Conservation (phyloP, 2,113 vertebrate species). For the Glaucidium brasilianum region DNA sequence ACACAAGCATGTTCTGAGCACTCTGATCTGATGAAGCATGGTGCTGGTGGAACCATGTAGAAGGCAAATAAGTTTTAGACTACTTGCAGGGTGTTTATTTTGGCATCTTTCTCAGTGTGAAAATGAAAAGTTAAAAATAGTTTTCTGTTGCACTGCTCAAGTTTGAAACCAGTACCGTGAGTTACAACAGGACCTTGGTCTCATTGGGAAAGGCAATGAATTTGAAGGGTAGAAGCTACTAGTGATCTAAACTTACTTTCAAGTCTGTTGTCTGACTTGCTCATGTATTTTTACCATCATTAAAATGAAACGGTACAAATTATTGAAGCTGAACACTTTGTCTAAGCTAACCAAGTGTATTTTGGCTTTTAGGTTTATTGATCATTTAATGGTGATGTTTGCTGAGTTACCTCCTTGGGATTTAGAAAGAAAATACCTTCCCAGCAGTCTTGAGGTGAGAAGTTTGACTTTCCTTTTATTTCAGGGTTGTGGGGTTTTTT, state of each 20-base stretch:
- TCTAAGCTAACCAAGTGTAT: background rate
- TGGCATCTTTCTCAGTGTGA: background rate
- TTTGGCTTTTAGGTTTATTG: conserved; percentile 82
- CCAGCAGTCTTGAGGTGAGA: conserved; percentile 85
- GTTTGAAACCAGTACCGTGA: background rate
- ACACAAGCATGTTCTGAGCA: background rate
- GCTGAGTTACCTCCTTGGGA: conserved; percentile 92
- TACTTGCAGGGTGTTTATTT: background rate
- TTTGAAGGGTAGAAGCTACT: background rate
- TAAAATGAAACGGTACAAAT: background rate
- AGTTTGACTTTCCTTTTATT: background rate
- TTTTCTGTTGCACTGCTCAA: background rate
- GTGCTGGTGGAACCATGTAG: background rate
- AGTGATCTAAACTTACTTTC: background rate
- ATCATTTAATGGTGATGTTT: conserved; percentile 93
- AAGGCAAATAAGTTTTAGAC: background rate
- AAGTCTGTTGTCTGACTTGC: background rate
- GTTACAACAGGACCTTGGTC: background rate
- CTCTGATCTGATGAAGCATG: background rate
- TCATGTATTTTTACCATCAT: background rate
- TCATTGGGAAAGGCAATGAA: background rate
- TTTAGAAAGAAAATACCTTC: conserved; percentile 84
- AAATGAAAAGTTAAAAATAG: background rate
- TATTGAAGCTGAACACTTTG: background rate
- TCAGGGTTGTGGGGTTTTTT: background rate